Evolutionary conservation across 2,113 vertebrate species (phyloP), one percentile per base, ranked within the genome.

Genomic region (Crotophaga sulcirostris): DNA sequence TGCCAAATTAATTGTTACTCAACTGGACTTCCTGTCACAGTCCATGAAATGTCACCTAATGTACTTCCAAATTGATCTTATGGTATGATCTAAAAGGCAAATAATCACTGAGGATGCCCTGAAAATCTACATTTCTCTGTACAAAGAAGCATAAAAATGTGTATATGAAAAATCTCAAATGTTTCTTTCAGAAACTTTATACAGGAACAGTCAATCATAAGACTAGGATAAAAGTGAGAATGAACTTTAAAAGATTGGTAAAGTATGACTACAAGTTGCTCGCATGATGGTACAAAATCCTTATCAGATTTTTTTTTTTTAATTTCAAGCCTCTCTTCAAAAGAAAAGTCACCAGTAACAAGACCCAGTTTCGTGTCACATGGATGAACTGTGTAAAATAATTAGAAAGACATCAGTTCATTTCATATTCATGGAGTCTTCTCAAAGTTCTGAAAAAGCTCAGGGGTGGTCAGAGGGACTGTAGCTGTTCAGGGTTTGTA

Each of bases 301-400:
- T 68, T 58, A 42, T n/a, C 0, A 47, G 23, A 21, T 6, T 21
- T 4, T 12, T 31, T 34, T 47, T 44, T 62, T 67, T 38, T 7
- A 16, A 29, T 70, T 51, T 67, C 34, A 59, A 51, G 3, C 7
- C 34, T 72, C 62, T 87, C 9, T 26, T 60, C 19, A 33, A 49
- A 64, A 52, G 36, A 62, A 55, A 12, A 60, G 11, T 63, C 11
- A 36, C 10, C 15, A 74, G 7, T 19, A 90, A 8, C 11, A 75
- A 8, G 1, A 11, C 4, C 8, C 16, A n/a, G 16, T 47, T 73
- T 69, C 20, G 6, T 52, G 19, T 31, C 10, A 34, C 1, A 0
- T 16, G 13, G 26, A n/a, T 36, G 14, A 77, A n/a, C 21, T 26
- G 4, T 31, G 9, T 34, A 67, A 78, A 72, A 85, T 31, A 59